Conservation (phyloP, 2,113 vertebrate species). For the Tursiops truncatus region DNA sequence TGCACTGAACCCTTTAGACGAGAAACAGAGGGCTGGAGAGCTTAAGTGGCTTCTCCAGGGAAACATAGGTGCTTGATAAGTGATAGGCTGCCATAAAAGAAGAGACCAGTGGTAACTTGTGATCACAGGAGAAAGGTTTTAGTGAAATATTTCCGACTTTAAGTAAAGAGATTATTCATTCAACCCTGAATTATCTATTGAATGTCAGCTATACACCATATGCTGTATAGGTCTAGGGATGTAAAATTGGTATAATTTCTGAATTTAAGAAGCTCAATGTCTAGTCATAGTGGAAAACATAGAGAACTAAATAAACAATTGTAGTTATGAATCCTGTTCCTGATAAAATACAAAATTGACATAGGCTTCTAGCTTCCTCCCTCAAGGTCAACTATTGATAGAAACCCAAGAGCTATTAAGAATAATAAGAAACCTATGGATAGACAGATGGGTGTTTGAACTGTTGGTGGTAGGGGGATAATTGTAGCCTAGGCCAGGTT, state of each 20-base stretch:
- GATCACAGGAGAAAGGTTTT: not conserved
- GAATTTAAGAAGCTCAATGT: not conserved
- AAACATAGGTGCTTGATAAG: not conserved
- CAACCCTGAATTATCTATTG: not conserved
- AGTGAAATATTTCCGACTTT: conserved; percentile 3
- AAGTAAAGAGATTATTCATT: not conserved
- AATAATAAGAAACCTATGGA: not conserved
- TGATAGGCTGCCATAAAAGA: not conserved
- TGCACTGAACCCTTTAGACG: not conserved
- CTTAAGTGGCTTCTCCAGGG: not conserved
- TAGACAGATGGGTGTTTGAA: not conserved
- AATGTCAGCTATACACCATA: not conserved
- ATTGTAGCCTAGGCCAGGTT: not conserved
- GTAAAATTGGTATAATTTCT: not conserved
- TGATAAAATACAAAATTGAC: conserved; percentile 5
- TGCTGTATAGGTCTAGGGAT: not conserved
- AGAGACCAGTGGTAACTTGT: not conserved
- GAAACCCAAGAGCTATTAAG: not conserved
- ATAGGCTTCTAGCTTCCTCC: not conserved
- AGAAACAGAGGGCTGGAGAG: not conserved
- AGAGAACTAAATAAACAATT: not conserved
- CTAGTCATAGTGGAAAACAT: not conserved
- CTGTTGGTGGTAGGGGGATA: not conserved
- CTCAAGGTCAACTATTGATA: not conserved
- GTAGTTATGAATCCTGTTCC: not conserved